These are phyloP conservation scores for Halcyon smyrnensis DNA, from an alignment of 2,797 vertebrate species.

Conservation along the genomic window DNA sequence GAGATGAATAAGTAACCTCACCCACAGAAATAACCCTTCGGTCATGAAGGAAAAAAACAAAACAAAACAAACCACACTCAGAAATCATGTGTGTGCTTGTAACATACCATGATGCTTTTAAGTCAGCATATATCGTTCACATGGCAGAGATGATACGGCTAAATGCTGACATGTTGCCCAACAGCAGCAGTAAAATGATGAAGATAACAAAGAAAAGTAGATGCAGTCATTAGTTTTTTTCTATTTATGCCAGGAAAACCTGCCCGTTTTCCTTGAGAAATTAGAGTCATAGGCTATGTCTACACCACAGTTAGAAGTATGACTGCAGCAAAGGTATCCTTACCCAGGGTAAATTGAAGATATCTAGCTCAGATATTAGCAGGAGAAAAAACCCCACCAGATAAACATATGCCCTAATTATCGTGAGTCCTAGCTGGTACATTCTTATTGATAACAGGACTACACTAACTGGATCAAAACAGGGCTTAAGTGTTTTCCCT, in stretches of 20 bases:
- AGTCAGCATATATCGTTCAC: neutral
- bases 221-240: neutral
- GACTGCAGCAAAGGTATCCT: neutral
- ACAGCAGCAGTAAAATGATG: slow-evolving; percentile 16
- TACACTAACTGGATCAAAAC: neutral
- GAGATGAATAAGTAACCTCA: neutral
- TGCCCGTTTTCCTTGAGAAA: neutral
- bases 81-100: neutral
- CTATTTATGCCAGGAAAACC: neutral
- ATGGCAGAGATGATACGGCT: neutral
- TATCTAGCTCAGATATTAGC: neutral
- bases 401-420: neutral
- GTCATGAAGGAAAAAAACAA: neutral
- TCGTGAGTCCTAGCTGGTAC: neutral
- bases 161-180: neutral
- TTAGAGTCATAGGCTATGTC: neutral
- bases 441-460: neutral
- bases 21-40: neutral
- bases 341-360: neutral
- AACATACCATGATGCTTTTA: neutral
- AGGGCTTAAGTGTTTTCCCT: neutral
- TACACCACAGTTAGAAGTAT: neutral
- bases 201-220: slow-evolving; percentile 11
- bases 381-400: neutral
- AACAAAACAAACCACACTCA: neutral